Evolutionary conservation across 2,797 vertebrate genomes (phyloP), one percentile per base, ranked within the genome.

Genomic region (Molossus alvarezi): DNA sequence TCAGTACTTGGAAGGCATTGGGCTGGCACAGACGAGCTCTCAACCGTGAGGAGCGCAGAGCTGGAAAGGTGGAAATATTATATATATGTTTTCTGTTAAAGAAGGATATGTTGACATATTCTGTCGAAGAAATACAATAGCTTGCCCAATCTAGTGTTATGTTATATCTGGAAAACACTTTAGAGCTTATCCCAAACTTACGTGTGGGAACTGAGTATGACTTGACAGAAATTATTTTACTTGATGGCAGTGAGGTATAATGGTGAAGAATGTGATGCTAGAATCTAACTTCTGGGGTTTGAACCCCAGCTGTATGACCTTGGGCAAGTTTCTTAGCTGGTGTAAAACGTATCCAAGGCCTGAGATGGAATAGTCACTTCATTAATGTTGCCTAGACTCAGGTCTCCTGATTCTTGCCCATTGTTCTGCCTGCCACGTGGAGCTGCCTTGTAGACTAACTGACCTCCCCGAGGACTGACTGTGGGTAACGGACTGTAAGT

Each of bases 101-200:
- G 27, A 88, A 67, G 6, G 21, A 51, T 71, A 41, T 88, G 15
- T 48, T 41, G 57, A 73, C 73, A 77, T 33, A 88, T 57, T 87
- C 58, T 86, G 69, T n/a, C 60, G 90, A 81, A 79, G 48, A 90
- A 95, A 23, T 51, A 95, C 65, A 79, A 58, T 81, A 27, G 13
- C n/a, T 69, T 88, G n/a, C 33, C 27, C 58, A 20, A 27, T 80
- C 57, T 72, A 80, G 5, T 89, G 12, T 37, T 51, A 4, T 23
- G 33, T 65, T 76, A 20, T 76, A 48, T 75, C 3, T 62, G 27
- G 33, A 71, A 93, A 92, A 82, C 18, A 72, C 48, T 71, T 87
- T 27, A 55, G n/a, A 92, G 65, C 81, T 94, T n/a, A 72, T 84
- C 57, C 5, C 21, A 96, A 83, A 62, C 5, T 80, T 75, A 69